Percentiles rank a stretch among this genome's conserved stretches.
phyloP scores from a whole-genome alignment of 64 coral and sea anemone genomes.

The Pocillopora verrucosa region DNA sequence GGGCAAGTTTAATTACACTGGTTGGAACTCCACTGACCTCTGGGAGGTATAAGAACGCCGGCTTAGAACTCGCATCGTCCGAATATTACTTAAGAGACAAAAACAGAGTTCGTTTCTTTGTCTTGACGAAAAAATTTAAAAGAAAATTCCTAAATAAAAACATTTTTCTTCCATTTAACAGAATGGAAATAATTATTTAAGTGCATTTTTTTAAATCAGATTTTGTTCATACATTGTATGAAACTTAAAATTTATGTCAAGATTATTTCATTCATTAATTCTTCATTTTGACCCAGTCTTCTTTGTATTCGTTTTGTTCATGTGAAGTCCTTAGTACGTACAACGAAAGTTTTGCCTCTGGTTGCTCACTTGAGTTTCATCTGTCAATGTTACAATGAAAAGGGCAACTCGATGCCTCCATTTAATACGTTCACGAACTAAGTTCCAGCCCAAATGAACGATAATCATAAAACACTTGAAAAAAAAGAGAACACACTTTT shows the following conservation, averaged over 20 bases:
- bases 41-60: neutral
- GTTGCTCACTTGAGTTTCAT: too few species aligned
- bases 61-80: neutral
- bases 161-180: neutral
- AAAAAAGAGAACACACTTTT: too few species aligned
- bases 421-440: too few species aligned
- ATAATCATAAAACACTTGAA: too few species aligned
- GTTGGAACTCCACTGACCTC: neutral
- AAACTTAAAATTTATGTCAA: neutral
- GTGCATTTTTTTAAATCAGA: neutral
- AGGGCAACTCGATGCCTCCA: too few species aligned
- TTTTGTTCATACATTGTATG: neutral
- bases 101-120: too few species aligned
- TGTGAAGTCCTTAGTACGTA: neutral
- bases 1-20: neutral
- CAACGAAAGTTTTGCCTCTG: neutral
- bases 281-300: neutral
- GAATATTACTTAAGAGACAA: too few species aligned
- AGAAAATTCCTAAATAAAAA: neutral
- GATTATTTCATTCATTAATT: neutral
- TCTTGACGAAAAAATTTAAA: neutral
- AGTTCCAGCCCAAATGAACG: too few species aligned
- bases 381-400: too few species aligned
- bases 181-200: slow-evolving; percentile 18
- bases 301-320: neutral